Evolutionary conservation across 2,113 vertebrate genomes (phyloP).

Genomic region (Pristiophorus japonicus): DNA sequence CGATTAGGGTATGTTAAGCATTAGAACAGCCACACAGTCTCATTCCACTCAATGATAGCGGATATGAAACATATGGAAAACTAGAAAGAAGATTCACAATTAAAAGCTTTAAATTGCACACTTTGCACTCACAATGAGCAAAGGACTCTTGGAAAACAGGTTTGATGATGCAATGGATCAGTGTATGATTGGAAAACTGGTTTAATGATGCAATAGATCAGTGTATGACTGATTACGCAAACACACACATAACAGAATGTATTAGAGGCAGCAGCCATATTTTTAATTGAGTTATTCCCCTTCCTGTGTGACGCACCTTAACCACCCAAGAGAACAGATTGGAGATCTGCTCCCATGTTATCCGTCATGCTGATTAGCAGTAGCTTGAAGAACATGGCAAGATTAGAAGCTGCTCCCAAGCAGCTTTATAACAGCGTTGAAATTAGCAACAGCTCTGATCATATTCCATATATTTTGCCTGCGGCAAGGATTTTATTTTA

Average conservation of each 20-base stretch:
- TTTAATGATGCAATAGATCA: not conserved
- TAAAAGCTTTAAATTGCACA: not conserved
- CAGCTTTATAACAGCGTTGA: not conserved
- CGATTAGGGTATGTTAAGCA: not conserved
- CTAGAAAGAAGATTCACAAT: not conserved
- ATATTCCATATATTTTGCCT: not conserved
- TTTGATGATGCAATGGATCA: not conserved
- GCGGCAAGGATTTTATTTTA: no score
- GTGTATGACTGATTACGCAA: not conserved
- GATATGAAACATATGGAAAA: not conserved
- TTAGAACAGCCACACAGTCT: not conserved
- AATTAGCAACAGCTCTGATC: not conserved
- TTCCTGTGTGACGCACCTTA: not conserved
- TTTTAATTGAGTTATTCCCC: not conserved
- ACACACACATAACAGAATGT: not conserved
- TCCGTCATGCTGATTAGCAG: not conserved
- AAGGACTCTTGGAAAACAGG: not conserved
- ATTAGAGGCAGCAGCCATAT: not conserved
- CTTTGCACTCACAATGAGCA: not conserved
- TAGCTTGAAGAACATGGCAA: not conserved
- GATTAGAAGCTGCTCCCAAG: not conserved
- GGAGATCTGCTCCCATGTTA: not conserved
- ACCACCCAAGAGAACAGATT: not conserved
- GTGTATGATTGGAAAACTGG: not conserved
- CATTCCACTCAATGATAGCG: not conserved